Evolutionary conservation across 2,888 invertebrate species (phyloP), one percentile per base, ranked within the genome.

Genomic region (Limnephilus rhombicus): DNA sequence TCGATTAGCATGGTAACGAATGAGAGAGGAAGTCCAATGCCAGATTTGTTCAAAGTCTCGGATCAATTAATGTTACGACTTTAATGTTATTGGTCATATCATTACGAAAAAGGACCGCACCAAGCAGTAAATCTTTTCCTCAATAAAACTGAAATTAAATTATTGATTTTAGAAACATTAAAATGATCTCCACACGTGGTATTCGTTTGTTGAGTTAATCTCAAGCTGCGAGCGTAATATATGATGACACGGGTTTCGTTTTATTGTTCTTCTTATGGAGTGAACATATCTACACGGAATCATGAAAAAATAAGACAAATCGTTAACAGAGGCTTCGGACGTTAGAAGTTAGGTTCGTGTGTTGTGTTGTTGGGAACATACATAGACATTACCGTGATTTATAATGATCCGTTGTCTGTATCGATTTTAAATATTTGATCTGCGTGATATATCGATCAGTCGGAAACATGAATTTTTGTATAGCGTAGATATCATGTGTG

Each of bases 141-240:
- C 34, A 2, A 82, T 82, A 18, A 82, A 34, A 82, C 82, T 81
- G 31, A 34, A 34, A 82, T 82, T 31, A 34, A 82, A 34, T 82
- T 82, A 82, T 82, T 31, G 34, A 34, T 82, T n/a, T 68, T 68
- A 68, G 68, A 68, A 68, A 34, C 34, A 83, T 68, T 83, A 83
- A 83, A 83, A 83, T 24, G 83, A 45, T 41, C 86, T 86, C 41
- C 86, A 37, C 86, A 29, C 41, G 86, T n/a, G 86, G 41, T n/a
- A 45, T n/a, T 29, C n/a, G 87, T 53, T 49, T 31, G 53, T 87
- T 53, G 86, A 87, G 53, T 82, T 49, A 18, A 49, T 45, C 34
- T 91, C 91, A 91, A 68, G 91, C 91, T 89, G 91, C 29, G 91
- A 91, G 12, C 18, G 45, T 85, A 91, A 91, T 89, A 89, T 91